phyloP scores from a whole-genome alignment of 2,797 vertebrate species.

The Gallinago stenura region DNA sequence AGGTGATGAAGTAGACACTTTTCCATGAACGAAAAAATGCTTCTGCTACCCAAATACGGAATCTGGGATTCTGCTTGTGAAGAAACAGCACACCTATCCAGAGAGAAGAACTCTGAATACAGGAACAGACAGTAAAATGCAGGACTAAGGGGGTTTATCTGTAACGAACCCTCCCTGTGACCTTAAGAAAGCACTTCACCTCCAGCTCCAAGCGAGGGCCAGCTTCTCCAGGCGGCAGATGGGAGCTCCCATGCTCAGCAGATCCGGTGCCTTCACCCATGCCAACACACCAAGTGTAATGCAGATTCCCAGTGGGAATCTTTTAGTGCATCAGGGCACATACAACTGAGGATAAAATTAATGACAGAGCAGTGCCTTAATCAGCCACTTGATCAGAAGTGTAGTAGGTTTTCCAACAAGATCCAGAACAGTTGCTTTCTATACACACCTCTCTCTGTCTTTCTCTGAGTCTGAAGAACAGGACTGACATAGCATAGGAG shows the following conservation, averaged over 20 bases:
- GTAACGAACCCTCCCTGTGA: background rate
- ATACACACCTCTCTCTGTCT: background rate
- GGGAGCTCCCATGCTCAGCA: background rate
- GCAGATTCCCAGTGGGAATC: background rate
- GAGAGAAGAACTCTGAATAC: background rate
- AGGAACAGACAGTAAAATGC: background rate
- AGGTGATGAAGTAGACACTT: background rate
- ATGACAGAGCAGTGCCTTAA: background rate
- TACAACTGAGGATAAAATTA: background rate
- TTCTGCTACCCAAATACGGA: background rate
- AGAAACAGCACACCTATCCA: background rate
- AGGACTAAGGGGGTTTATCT: background rate
- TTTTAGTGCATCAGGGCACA: background rate
- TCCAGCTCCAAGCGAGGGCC: background rate
- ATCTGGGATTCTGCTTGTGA: background rate
- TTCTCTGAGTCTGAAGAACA: background rate
- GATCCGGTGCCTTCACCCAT: background rate
- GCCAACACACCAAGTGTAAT: fast-evolving
- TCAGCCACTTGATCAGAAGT: background rate
- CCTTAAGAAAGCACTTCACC: background rate
- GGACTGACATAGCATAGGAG: background rate
- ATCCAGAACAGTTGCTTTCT: background rate
- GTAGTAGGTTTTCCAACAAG: background rate
- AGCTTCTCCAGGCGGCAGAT: background rate
- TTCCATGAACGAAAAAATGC: background rate